Evolutionary conservation across 2,797 vertebrate genomes (phyloP), one percentile per base, ranked within the genome.

Genomic region (Australoheros facetus): DNA sequence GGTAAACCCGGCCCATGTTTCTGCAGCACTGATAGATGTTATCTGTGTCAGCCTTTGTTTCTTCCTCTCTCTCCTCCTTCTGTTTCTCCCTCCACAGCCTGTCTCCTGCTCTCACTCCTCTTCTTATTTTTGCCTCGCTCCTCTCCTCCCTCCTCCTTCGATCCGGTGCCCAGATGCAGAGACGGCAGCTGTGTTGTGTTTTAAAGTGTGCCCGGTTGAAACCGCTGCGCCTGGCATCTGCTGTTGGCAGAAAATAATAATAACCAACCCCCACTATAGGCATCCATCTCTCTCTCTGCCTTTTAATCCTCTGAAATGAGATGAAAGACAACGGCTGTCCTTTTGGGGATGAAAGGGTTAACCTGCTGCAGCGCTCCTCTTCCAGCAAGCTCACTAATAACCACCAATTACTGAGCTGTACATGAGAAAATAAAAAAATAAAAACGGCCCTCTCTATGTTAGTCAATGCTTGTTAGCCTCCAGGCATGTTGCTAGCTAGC

Each of bases 21-120:
- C 85, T 82, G 85, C 93, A 85, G 85, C n/a, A 78, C 85, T 91
- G 92, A 95, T 93, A 92, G 93, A 95, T 94, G 90, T 91, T 94
- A 94, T 95, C 93, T 95, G 91, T 94, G 93, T 94, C 93, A 88
- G 85, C 92, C 92, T 95, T 94, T 95, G 91, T 94, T 93, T 94
- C 90, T 88, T 84, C 78, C 79, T 54, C 84, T 86, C 79, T 54
- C 83, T 85, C 80, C 74, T 85, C 81, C 69, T 77, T 51, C 74
- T 75, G 71, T 81, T 86, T 77, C 79, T 81, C 79, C 72, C 77
- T 23, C 34, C 85, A 85, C 60, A 78, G 80, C 34, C 74, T 76
- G 64, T 73, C 81, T 77, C 84, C 58, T 56, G 75, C 70, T 73
- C 55, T 34, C 60, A n/a, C 59, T 73, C 58, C 53, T 54, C n/a